Percentiles rank a stretch among this genome's conserved stretches.
Conservation (phyloP, 2,113 vertebrate genomes). For the Syngnathus typhle region DNA sequence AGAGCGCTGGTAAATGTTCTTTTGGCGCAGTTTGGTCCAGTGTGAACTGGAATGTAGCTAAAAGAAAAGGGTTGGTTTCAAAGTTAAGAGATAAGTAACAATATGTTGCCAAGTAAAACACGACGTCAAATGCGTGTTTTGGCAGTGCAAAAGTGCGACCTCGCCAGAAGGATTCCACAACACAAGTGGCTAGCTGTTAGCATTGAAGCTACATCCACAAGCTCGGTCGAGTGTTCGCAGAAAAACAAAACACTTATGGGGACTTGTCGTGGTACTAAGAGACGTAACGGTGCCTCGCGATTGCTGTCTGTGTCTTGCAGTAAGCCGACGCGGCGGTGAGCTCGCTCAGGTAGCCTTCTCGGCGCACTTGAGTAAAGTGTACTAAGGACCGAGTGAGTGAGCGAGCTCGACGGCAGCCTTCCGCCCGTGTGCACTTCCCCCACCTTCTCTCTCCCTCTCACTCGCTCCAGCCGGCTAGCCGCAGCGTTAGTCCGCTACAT, state of each 20-base stretch:
- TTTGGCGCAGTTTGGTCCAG: background rate
- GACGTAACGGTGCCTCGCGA: background rate
- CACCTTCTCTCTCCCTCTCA: conserved; percentile 55
- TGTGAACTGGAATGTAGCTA: background rate
- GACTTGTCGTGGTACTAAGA: no score
- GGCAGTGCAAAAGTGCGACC: conserved; percentile 46
- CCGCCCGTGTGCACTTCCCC: conserved; percentile 70
- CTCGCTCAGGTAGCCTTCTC: conserved; percentile 31
- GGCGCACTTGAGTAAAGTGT: conserved; percentile 23
- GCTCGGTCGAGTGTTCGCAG: background rate
- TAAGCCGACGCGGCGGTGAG: conserved; percentile 21
- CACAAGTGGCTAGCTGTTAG: conserved; percentile 41
- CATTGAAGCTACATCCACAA: conserved; percentile 26
- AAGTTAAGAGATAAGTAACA: conserved; percentile 38
- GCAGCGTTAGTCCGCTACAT: conserved; percentile 65
- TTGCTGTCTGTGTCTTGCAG: background rate
- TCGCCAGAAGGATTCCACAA: conserved; percentile 50
- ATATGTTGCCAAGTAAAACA: background rate
- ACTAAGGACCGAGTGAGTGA: background rate
- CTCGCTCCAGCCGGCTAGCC: conserved; percentile 65
- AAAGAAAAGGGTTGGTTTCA: conserved; percentile 35
- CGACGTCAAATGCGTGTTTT: background rate
- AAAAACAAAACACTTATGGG: background rate
- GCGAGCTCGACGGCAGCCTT: conserved; percentile 54
- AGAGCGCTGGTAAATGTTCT: background rate